Conservation (phyloP, 2,797 vertebrate genomes). For the Otus scops region DNA sequence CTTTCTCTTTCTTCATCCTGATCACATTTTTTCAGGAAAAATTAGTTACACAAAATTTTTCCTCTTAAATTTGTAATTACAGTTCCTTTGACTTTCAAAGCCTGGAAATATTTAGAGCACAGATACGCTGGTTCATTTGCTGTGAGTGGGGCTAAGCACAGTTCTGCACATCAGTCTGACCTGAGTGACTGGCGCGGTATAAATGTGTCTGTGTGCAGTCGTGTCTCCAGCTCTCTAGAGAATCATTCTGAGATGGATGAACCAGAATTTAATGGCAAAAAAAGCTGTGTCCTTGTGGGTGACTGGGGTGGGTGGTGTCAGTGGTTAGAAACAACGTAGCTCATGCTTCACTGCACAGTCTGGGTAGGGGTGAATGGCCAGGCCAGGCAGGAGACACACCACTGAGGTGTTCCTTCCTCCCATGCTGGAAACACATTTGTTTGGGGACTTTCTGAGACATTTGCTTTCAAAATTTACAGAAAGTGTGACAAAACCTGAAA, state of each 20-base stretch:
- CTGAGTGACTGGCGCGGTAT: fast-evolving
- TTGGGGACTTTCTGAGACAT: neutral
- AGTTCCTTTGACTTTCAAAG: neutral
- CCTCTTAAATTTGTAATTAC: neutral
- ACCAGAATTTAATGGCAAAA: neutral
- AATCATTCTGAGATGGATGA: neutral
- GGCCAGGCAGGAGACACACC: neutral
- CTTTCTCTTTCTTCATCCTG: neutral
- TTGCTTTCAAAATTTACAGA: neutral
- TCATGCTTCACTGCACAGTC: neutral
- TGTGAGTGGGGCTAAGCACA: neutral
- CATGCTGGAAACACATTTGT: neutral
- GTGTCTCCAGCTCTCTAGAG: neutral
- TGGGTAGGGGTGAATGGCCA: neutral
- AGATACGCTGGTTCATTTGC: neutral
- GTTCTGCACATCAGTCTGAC: neutral
- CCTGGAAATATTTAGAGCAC: neutral
- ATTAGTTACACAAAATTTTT: neutral
- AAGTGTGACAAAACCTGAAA: neutral
- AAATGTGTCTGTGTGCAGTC: neutral
- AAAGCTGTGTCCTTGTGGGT: neutral
- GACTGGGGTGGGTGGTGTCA: neutral
- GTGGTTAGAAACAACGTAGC: neutral
- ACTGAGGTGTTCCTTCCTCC: neutral
- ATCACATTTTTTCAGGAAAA: neutral